Base-by-base conservation (phyloP, 2,113 vertebrate species). In the Hippocampus mohnikei region DNA sequence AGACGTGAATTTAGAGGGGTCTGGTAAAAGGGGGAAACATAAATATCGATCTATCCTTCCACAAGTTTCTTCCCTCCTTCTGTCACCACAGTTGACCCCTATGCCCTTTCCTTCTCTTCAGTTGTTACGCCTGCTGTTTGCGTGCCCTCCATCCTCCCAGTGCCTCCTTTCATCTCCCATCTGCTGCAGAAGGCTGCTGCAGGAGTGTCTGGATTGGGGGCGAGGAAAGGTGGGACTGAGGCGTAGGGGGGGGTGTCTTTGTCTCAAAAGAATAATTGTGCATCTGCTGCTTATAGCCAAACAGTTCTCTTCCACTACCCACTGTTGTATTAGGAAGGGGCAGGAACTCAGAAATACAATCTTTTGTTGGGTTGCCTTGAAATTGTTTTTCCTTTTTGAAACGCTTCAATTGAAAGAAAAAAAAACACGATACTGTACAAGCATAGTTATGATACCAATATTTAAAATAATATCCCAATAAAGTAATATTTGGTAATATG, bases 151-250 rank as follows among this genome's bases (percentile, higher is more conserved):
- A 29, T 80, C 81, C 82, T 76, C 84, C 72, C 68, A 33, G 48
- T 82, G 86, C 84, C 40, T 70, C 41, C 87, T 92, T 91, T 91
- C 85, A 91, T 91, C 75, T 85, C 84, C 88, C 92, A 93, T 93
- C 92, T 93, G 92, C 74, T 84, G 78, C 79, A 16, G 67, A 69
- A 66, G 73, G 73, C 76, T 81, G 81, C 80, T 56, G 80, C 60
- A 82, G 67, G 74, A 78, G 67, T 0, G 81, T 70, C 71, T 60
- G 66, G 67, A 1, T 64, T 42, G 21, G 42, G 8, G 27, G 9
- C 10, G 27, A 66, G 81, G 67, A 78, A 76, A 87, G 80, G 79
- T 79, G 55, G 58, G 72, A 53, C 9, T 37, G 42, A 56, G 73
- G 37, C 44, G 73, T 76, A 12, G 42, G 2, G 42, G 42, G 71